Evolutionary conservation across 2,113 vertebrate species (phyloP).

Genomic region (Albula glossodonta): DNA sequence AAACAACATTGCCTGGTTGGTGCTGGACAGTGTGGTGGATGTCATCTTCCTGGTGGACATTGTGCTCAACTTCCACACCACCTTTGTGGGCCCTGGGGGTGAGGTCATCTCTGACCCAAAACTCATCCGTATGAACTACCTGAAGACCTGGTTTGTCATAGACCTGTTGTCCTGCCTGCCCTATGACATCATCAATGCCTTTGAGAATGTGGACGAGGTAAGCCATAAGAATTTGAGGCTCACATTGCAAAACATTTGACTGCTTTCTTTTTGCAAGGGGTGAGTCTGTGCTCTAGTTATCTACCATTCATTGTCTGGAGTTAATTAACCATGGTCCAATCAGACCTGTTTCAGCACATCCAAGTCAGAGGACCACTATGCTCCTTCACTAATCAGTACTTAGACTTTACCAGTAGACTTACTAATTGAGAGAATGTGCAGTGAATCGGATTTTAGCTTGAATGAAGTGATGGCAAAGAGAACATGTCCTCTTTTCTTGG

Average conservation of each 20-base stretch:
- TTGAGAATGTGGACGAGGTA: conserved; percentile 98
- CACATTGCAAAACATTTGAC: neutral
- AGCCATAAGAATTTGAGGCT: conserved; percentile 28
- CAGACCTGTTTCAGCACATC: neutral
- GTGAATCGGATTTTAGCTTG: conserved; percentile 39
- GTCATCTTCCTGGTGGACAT: conserved; percentile 98
- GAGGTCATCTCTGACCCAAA: conserved; percentile 97
- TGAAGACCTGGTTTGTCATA: conserved; percentile 99
- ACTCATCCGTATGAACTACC: conserved; percentile 96
- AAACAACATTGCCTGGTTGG: conserved; percentile 96
- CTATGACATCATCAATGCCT: conserved; percentile 99
- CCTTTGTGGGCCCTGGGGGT: conserved; percentile 95
- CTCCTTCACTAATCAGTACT: neutral
- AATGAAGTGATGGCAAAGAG: conserved; percentile 14
- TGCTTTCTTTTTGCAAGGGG: neutral
- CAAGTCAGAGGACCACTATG: neutral
- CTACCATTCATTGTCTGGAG: neutral
- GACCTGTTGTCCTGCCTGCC: conserved; percentile 97
- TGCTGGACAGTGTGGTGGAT: conserved; percentile 96
- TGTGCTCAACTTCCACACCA: conserved; percentile 96
- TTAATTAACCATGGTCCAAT: neutral
- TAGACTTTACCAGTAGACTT: conserved; percentile 40
- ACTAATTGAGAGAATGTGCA: conserved; percentile 39
- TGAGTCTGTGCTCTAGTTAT: neutral
- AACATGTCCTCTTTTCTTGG: conserved; percentile 3